Evolutionary conservation across 2,888 invertebrate species (phyloP), one percentile per base, ranked within the genome.

Genomic region (Brachyptera putata): DNA sequence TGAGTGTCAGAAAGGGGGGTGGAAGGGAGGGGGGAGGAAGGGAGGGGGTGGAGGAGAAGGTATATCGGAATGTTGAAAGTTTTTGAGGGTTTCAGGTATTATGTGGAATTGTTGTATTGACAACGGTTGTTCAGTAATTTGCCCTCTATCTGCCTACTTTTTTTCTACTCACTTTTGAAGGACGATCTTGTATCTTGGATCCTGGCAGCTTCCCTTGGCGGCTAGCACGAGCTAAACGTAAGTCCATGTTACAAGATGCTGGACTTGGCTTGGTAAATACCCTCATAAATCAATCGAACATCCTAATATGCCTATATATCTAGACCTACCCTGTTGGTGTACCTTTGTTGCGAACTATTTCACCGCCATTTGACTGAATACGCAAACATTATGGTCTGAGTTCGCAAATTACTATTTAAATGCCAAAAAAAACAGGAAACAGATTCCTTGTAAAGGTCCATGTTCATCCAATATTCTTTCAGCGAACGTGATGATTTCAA

Each of bases 121-220:
- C 53, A 53, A 36, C 34, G 53, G 53, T 53, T 53, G 53, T 53
- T 34, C 30, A 34, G 53, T 53, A 53, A 53, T 53, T 53, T 53
- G 53, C 53, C 53, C 53, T 53, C 53, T 49, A 13, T 36, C 53
- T 21, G 46, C 46, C 46, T 24, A 24, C 46, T 46, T 46, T 18
- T 22, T 24, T n/a, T 46, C n/a, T 21, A 24, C 53, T 36, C 39
- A 14, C 34, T 5, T 21, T 11, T 14, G 16, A 22, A 50, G 49
- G 49, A 50, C 49, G 30, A 50, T 50, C 26, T 50, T 50, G 25
- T 26, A 13, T 21, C 41, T 7, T 41, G 41, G 16, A 7, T n/a
- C n/a, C 30, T 5, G 30, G 11, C 22, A 14, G 22, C 5, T 22
- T n/a, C 13, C 2, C 22, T 14, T 16, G 30, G 34, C 50, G 50